Base-by-base conservation (phyloP, 1,140 invertebrate species). In the Zaprionus africanus region DNA sequence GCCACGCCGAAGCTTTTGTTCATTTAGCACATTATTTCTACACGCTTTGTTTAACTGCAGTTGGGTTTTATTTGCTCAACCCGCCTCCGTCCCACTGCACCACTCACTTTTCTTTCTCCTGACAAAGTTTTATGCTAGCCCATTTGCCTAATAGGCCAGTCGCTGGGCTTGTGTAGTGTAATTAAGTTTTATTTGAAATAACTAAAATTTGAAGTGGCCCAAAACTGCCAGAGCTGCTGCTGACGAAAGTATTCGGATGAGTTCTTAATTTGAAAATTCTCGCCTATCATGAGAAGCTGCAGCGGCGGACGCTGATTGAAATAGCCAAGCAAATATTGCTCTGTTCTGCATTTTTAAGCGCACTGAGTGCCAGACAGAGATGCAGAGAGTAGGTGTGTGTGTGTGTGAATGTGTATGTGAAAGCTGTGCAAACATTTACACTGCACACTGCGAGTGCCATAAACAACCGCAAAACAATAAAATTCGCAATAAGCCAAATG, bases 401-500 rank as follows among this genome's bases (percentile, higher is more conserved):
- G 19, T 12, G 46, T 5, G 19, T 22, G 46, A 9, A 19, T 4
- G 46, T 12, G 46, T 4, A 22, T 34, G 46, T 9, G 28, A 24
- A 36, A 26, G 63, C 75, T 79, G 64, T 56, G 67, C 58, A 88
- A 84, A 84, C 81, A 87, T 87, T 87, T 87, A 87, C 81, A 83
- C 64, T 68, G 64, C 64, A 76, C 75, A 78, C 62, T 84, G 72
- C 76, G 76, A 58, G 61, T 78, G 78, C 78, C 84, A 84, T 87
- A 75, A 88, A 87, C 70, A 73, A 88, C 84, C 84, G 67, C 82
- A 84, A 81, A 88, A 90, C 84, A 88, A 88, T 87, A 87, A 88
- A 87, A 88, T 79, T 88, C 84, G 85, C 84, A 87, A 87, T 87
- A 88, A 87, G 78, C 84, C 84, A 87, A 87, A 88, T 88, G 84